Evolutionary conservation across 2,113 vertebrate genomes (phyloP).

Genomic region (Pithys albifrons): DNA sequence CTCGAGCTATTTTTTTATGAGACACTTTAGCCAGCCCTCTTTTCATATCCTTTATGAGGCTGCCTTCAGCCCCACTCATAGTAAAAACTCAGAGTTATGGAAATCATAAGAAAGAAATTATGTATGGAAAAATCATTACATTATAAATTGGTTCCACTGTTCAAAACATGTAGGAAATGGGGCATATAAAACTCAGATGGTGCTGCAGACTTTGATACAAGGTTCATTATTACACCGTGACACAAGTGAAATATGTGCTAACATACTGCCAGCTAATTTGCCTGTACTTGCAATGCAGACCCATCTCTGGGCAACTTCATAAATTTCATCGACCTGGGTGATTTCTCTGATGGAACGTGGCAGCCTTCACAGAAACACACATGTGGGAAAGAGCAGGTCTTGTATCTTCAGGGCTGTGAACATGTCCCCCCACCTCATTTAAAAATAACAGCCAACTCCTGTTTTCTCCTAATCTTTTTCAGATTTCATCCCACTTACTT

Average conservation of each 20-base stretch:
- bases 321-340: slow-evolving; percentile 53
- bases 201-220: slow-evolving; percentile 75
- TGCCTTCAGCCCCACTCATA: slow-evolving; percentile 39
- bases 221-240: slow-evolving; percentile 71
- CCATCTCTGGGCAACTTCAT: slow-evolving; percentile 55
- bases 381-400: not conserved
- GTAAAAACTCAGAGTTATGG: slow-evolving; percentile 71
- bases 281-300: slow-evolving; percentile 71
- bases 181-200: slow-evolving; percentile 79
- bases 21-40: slow-evolving; percentile 53
- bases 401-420: not conserved
- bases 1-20: slow-evolving; percentile 54
- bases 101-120: slow-evolving; percentile 82
- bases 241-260: slow-evolving; percentile 75
- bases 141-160: slow-evolving; percentile 80
- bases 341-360: not conserved
- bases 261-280: slow-evolving; percentile 72
- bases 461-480: slow-evolving; percentile 1
- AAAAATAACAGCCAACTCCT: not conserved
- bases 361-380: not conserved
- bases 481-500: not conserved
- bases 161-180: slow-evolving; percentile 81
- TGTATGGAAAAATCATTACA: slow-evolving; percentile 82
- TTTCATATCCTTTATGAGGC: slow-evolving; percentile 66
- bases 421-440: not conserved